These are phyloP conservation scores for Panopea generosa DNA, from an alignment of 2,888 invertebrate species.

Conservation along the genomic window DNA sequence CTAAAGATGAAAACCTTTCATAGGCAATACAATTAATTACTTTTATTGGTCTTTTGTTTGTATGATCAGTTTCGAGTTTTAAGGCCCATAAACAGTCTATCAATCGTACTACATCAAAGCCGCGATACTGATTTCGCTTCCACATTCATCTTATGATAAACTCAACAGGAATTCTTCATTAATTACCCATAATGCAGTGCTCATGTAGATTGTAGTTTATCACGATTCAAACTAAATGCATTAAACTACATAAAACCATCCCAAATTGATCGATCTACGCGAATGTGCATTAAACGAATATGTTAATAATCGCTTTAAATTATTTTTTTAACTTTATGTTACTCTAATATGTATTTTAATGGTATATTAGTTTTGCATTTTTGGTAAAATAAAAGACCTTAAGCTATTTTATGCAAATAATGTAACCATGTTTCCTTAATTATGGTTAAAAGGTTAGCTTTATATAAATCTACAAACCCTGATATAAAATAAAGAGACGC, in stretches of 20 bases:
- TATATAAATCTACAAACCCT: too few species aligned
- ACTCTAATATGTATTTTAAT: too few species aligned
- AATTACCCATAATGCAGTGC: constrained; percentile 25
- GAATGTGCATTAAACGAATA: too few species aligned
- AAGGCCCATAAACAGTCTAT: constrained; percentile 34
- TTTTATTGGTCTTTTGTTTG: constrained; percentile 33
- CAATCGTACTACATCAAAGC: constrained; percentile 54
- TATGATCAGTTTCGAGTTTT: constrained; percentile 8
- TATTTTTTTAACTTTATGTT: too few species aligned
- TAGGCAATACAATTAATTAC: constrained; percentile 43
- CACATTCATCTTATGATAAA: constrained; percentile 60
- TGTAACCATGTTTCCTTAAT: too few species aligned
- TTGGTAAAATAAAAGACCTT: too few species aligned
- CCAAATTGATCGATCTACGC: constrained; percentile 20
- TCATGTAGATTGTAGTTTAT: constrained; percentile 27
- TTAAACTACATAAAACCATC: constrained; percentile 10
- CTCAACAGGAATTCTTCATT: constrained; percentile 44
- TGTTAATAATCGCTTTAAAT: too few species aligned
- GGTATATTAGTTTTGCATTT: too few species aligned
- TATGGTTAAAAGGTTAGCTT: too few species aligned
- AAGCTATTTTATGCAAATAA: too few species aligned
- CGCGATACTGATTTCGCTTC: constrained; percentile 8
- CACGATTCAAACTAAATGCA: constrained; percentile 32
- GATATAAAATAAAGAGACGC: too few species aligned
- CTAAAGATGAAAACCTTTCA: constrained; percentile 53